Percentiles rank a stretch among this genome's conserved stretches.
phyloP scores from a whole-genome alignment of 2,888 invertebrate species.

The Phragmatobia fuliginosa region DNA sequence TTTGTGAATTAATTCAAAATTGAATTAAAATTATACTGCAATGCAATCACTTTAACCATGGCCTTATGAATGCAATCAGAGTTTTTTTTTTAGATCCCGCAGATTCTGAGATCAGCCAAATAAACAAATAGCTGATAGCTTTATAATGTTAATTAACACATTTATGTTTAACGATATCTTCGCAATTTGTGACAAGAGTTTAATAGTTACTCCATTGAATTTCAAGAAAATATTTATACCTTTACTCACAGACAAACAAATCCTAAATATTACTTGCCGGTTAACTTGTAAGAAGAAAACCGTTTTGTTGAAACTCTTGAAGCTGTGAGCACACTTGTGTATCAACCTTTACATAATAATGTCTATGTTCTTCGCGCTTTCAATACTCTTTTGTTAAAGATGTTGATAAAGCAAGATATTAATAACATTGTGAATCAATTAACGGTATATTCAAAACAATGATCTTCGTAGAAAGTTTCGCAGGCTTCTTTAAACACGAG shows the following conservation, averaged over 20 bases:
- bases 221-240: too few relatives aligned
- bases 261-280: too few relatives aligned
- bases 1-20: too few relatives aligned
- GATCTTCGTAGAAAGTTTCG: constrained; percentile 6
- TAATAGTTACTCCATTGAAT: too few relatives aligned
- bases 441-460: constrained; percentile 6
- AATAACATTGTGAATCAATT: constrained; percentile 9
- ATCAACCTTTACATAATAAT: neutral
- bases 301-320: neutral
- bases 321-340: neutral
- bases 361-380: neutral
- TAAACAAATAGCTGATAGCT: too few relatives aligned
- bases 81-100: too few relatives aligned
- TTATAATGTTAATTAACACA: neutral
- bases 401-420: constrained; percentile 2
- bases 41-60: too few relatives aligned
- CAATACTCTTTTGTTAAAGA: constrained; percentile 3
- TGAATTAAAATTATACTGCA: too few relatives aligned
- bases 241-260: too few relatives aligned
- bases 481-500: neutral
- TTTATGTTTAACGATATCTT: neutral
- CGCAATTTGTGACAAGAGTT: neutral
- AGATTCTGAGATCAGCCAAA: too few relatives aligned
- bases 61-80: too few relatives aligned
- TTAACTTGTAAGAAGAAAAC: neutral